Evolutionary conservation across 2,888 invertebrate species (phyloP).

Genomic region (Cryptocephalus moraei): DNA sequence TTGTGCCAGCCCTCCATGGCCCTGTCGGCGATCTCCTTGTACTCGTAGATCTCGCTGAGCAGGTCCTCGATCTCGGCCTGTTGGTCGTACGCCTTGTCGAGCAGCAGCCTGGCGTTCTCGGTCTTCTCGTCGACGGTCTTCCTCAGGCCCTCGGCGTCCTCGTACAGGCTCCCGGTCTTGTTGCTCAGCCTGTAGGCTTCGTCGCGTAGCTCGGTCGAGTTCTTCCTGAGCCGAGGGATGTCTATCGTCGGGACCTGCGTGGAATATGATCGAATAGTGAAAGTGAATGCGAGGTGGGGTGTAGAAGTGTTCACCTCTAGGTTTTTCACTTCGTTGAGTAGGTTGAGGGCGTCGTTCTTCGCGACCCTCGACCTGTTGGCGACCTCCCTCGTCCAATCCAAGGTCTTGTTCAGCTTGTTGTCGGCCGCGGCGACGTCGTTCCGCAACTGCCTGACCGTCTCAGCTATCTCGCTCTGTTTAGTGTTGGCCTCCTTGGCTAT

Average conservation of each 20-base stretch:
- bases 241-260: conserved; percentile 63
- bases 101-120: conserved; percentile 53
- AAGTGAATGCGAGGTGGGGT: no score
- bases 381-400: conserved; percentile 59
- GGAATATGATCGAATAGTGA: no score
- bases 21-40: conserved; percentile 64
- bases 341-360: conserved; percentile 63
- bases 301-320: conserved; percentile 37
- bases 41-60: conserved; percentile 66
- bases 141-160: conserved; percentile 48
- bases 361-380: conserved; percentile 64
- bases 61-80: conserved; percentile 73
- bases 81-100: conserved; percentile 52
- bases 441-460: conserved; percentile 56
- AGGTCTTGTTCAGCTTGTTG: conserved; percentile 51
- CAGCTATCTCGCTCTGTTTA: conserved; percentile 39
- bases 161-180: conserved; percentile 42
- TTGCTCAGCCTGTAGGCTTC: conserved; percentile 55
- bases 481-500: conserved; percentile 56
- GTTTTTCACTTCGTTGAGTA: conserved; percentile 71
- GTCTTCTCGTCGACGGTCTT: conserved; percentile 55
- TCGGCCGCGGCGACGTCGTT: conserved; percentile 59
- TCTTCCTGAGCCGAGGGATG: conserved; percentile 54
- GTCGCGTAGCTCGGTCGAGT: conserved; percentile 56
- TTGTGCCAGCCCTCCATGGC: conserved; percentile 79